Base-by-base conservation (phyloP, 2,113 vertebrate species). In the Microcebus murinus region DNA sequence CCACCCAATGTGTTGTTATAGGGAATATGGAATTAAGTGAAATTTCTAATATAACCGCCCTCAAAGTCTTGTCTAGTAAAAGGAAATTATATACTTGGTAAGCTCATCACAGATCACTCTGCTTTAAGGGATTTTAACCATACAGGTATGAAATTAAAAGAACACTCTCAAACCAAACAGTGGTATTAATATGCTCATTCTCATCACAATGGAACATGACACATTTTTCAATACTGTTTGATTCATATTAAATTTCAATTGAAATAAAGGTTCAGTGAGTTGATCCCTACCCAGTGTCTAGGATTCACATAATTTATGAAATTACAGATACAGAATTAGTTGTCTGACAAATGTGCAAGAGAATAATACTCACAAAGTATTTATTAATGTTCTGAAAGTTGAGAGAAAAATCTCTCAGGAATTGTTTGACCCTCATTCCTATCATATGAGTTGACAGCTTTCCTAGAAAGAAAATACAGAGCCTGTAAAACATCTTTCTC, bases 401-500 rank as follows among this genome's bases (percentile, higher is more conserved):
- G 13, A 77, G n/a, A 85, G 68, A 97, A 17, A 71, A 94, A 96
- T 83, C 87, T 90, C 91, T 97, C 96, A 36, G 67, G 91, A 85
- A 94, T 97, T 97, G 88, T 81, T 95, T 96, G 92, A 95, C 50
- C 92, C 96, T 97, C 5, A 2, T 87, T 96, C 48, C 93, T 97
- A 93, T 92, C 85, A 79, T 94, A 59, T 15, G n/a, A 76, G 65
- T 96, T 98, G 87, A 95, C 95, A 95, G 34, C 94, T 88, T 96
- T 57, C 97, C 73, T 90, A 97, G 67, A 97, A 98, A 97, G 96
- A 93, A 98, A 96, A 88, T 68, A 81, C 45, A 89, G 94, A 90
- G 52, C 48, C 82, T 95, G 21, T 88, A 76, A 34, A 97, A 83
- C 67, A 84, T 97, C 95, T 97, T 86, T 97, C 91, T 90, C 88